Evolutionary conservation across 1,140 invertebrate genomes (phyloP), one percentile per base, ranked within the genome.

Genomic region (Schmidtea mediterranea): DNA sequence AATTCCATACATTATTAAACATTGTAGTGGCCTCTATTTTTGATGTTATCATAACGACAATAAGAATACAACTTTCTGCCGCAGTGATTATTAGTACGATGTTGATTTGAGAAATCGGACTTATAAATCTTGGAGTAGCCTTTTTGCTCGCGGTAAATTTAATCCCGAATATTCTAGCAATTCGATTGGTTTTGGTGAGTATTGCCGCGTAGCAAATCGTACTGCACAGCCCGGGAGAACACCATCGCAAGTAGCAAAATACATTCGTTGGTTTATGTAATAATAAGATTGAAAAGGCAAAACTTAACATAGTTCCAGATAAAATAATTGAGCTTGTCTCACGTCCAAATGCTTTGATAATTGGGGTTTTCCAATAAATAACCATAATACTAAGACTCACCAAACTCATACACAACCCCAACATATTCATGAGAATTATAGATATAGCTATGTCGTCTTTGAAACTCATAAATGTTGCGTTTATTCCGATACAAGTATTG

Each of bases 81-180:
- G 19, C 58, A 1, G 69, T 69, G 8, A 74, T 58, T 0, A 72
- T 51, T 2, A 59, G 58, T 0, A 71, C 71, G 57, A 92, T 90
- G 53, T 81, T 74, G 24, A 92, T 69, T 62, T 94, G 86, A 1
- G 84, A 90, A 55, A 76, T 75, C 1, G 86, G 84, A 32, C 82
- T 87, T 54, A 90, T 90, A 60, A 87, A 82, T n/a, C 75, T 78
- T 15, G 57, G 49, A 50, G 26, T 6, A 2, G 84, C 83, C 52
- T 82, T 65, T 58, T 79, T 77, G 0, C 82, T 80, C 9, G 82
- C 82, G 51, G 77, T 75, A 58, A 80, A 80, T 2, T 74, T 73
- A 39, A 71, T 69, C 61, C 75, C 74, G 59, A 77, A 77, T 52
- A 79, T 79, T 51, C 77, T 63, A 1, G 75, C 76, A 49, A 79